Evolutionary conservation across 2,797 vertebrate genomes (phyloP).

Genomic region (Pangasius krempfi): DNA sequence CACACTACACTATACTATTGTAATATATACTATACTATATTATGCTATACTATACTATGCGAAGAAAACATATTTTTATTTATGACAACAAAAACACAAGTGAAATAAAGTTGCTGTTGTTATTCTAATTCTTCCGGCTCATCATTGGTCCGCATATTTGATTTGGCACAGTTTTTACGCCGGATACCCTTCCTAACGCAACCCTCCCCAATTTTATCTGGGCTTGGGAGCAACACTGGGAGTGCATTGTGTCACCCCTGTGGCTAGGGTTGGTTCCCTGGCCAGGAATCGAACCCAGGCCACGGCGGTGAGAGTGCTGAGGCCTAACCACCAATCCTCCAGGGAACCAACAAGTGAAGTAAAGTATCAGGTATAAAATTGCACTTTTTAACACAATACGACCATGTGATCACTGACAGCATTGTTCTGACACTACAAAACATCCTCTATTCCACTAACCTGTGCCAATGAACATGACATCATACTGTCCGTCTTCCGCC

Average conservation of each 20-base stretch:
- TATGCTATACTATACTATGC: background rate
- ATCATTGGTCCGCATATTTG: too few species aligned
- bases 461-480: constrained; percentile 99
- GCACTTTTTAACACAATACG: background rate
- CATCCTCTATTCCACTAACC: constrained; percentile 70
- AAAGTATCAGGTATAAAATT: background rate
- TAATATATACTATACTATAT: background rate
- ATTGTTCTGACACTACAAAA: background rate
- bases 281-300: too few species aligned
- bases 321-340: too few species aligned
- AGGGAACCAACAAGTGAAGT: background rate
- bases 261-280: too few species aligned
- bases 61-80: background rate
- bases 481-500: constrained; percentile 95
- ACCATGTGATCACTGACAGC: background rate
- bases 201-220: too few species aligned
- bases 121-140: too few species aligned
- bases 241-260: too few species aligned
- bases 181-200: too few species aligned
- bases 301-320: too few species aligned
- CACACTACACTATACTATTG: background rate
- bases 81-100: background rate
- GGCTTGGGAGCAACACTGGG: too few species aligned
- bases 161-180: too few species aligned
- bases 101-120: background rate